phyloP scores from a whole-genome alignment of 2,888 invertebrate genomes.

The Desoria tigrina region DNA sequence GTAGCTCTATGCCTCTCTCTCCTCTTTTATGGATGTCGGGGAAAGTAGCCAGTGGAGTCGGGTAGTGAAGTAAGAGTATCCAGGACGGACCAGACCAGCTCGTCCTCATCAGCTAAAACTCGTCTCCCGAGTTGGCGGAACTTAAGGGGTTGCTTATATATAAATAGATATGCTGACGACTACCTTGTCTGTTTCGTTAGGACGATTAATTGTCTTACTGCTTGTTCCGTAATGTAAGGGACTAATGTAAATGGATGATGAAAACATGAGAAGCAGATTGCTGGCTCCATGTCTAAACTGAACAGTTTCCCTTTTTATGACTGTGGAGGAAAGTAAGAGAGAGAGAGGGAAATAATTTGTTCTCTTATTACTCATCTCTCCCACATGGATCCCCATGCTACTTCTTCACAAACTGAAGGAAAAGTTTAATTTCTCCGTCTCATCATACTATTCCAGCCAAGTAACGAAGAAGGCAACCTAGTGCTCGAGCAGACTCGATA shows the following conservation, averaged over 20 bases:
- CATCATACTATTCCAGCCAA: constrained; percentile 5
- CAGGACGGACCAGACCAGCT: no score
- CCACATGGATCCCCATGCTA: neutral
- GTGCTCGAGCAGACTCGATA: no score
- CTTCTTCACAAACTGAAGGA: neutral
- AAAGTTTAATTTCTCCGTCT: constrained; percentile 13
- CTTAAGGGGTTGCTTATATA: no score
- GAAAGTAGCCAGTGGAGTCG: no score
- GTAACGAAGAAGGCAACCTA: neutral
- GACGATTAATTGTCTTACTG: constrained; percentile 14
- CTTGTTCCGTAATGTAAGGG: neutral
- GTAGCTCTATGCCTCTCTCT: neutral
- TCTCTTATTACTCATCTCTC: constrained; percentile 16
- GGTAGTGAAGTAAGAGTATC: no score
- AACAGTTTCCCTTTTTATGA: constrained; percentile 17
- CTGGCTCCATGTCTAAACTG: neutral
- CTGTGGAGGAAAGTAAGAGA: constrained; percentile 3
- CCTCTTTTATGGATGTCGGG: no score
- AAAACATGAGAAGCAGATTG: constrained; percentile 20
- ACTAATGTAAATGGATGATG: constrained; percentile 15
- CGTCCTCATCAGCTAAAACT: no score
- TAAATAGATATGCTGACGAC: no score
- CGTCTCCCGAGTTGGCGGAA: no score
- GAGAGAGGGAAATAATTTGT: constrained; percentile 20
- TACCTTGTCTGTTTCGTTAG: constrained; percentile 1